Evolutionary conservation across 2,888 invertebrate genomes (phyloP).

Genomic region (Holacanthella duospinosa): DNA sequence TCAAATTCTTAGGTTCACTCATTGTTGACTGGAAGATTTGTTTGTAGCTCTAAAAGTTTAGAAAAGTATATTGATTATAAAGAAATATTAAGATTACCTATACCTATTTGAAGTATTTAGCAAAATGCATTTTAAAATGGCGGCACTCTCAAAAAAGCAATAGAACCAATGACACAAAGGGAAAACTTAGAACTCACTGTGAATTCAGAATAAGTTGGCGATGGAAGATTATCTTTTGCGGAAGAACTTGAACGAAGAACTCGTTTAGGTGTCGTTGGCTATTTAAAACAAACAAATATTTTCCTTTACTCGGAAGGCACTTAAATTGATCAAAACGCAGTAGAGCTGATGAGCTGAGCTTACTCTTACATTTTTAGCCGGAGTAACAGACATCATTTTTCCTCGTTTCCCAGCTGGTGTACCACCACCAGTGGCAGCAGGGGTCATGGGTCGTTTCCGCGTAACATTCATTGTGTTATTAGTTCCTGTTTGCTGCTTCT

Average conservation of each 20-base stretch:
- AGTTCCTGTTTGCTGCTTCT: constrained; percentile 3
- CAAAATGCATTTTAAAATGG: too few relatives aligned
- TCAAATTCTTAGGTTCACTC: background rate
- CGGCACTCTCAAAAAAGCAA: constrained; percentile 4
- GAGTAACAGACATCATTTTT: background rate
- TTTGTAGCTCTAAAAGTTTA: background rate
- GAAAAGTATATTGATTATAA: background rate
- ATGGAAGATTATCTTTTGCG: background rate
- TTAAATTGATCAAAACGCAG: background rate
- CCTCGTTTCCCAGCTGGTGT: background rate
- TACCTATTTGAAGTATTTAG: too few relatives aligned
- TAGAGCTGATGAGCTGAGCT: too few relatives aligned
- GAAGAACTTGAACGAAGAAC: background rate
- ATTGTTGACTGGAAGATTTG: background rate
- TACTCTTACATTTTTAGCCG: background rate
- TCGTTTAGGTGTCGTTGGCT: background rate
- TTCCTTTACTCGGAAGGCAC: background rate
- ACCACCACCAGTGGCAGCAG: background rate
- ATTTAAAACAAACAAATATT: background rate
- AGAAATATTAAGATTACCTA: background rate
- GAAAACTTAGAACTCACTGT: background rate
- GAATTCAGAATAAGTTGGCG: background rate
- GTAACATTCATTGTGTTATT: constrained; percentile 1
- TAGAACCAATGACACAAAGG: background rate
- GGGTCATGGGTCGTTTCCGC: constrained; percentile 2